These are phyloP conservation scores for Okamejei kenojei DNA, from an alignment of 2,797 vertebrate species.

Conservation along the genomic window DNA sequence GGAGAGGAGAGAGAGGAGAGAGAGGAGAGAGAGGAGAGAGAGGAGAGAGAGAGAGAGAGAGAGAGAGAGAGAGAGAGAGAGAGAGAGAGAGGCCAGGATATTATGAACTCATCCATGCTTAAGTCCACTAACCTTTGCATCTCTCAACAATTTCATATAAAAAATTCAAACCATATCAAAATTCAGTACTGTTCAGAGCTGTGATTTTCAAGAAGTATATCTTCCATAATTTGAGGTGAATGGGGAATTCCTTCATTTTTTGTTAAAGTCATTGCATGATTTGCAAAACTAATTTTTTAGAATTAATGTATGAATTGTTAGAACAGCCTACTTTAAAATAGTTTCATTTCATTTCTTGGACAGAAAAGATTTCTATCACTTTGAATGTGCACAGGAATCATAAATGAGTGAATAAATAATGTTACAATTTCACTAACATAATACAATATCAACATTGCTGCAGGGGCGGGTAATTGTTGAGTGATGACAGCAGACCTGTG, in stretches of 20 bases:
- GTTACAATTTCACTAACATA: background rate
- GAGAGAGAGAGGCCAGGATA: background rate
- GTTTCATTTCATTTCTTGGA: background rate
- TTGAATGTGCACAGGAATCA: background rate
- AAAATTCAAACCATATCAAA: background rate
- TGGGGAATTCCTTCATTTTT: background rate
- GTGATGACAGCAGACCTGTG: background rate
- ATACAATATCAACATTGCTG: background rate
- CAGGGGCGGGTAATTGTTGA: background rate
- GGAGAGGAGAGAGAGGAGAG: no score
- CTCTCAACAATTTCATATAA: conserved; percentile 1
- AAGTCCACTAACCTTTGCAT: background rate
- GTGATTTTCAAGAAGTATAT: background rate
- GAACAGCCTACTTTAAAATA: background rate
- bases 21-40: no score
- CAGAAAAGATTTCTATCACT: background rate
- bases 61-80: no score
- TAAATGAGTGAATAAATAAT: background rate
- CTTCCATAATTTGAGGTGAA: background rate
- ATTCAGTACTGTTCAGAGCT: background rate
- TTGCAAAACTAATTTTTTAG: background rate
- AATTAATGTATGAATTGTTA: background rate
- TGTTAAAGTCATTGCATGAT: background rate
- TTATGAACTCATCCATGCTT: background rate
- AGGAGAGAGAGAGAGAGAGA: no score